Percentiles rank a stretch among this genome's conserved stretches.
These are phyloP conservation scores for Marisa cornuarietis DNA, from an alignment of 1,140 invertebrate genomes.

Conservation along the genomic window DNA sequence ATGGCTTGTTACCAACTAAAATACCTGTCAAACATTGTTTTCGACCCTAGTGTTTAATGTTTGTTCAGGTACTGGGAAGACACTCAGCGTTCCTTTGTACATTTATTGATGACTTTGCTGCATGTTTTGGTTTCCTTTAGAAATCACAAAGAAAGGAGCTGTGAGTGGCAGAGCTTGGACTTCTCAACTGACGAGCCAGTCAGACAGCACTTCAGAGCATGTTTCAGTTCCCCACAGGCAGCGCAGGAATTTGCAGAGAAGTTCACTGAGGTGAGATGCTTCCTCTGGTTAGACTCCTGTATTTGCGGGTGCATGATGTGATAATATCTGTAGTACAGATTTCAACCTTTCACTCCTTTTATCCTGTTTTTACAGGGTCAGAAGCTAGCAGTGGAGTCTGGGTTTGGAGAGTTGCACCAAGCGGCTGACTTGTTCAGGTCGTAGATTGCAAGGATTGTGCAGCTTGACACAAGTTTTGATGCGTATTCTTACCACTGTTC, in stretches of 20 bases:
- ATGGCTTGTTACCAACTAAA: too few relatives aligned
- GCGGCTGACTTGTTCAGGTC: constrained; percentile 32
- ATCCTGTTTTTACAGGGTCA: constrained; percentile 26
- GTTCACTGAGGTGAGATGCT: constrained; percentile 65
- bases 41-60: too few relatives aligned
- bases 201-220: constrained; percentile 64
- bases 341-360: not conserved
- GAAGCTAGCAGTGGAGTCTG: constrained; percentile 36
- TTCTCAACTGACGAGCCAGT: constrained; percentile 64
- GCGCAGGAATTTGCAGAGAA: constrained; percentile 66
- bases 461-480: not conserved
- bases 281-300: not conserved
- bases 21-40: too few relatives aligned
- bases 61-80: not conserved
- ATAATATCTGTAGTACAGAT: not conserved
- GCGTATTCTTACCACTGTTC: not conserved
- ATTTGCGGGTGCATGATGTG: not conserved
- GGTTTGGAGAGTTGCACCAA: constrained; percentile 33
- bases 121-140: constrained; percentile 42
- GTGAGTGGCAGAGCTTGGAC: constrained; percentile 69
- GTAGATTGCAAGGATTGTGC: not conserved
- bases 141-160: constrained; percentile 64
- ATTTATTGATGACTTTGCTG: not conserved
- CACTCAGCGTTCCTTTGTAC: too few relatives aligned
- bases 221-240: constrained; percentile 63